Conservation (phyloP, 2,113 vertebrate species). For the Nothocercus julius region DNA sequence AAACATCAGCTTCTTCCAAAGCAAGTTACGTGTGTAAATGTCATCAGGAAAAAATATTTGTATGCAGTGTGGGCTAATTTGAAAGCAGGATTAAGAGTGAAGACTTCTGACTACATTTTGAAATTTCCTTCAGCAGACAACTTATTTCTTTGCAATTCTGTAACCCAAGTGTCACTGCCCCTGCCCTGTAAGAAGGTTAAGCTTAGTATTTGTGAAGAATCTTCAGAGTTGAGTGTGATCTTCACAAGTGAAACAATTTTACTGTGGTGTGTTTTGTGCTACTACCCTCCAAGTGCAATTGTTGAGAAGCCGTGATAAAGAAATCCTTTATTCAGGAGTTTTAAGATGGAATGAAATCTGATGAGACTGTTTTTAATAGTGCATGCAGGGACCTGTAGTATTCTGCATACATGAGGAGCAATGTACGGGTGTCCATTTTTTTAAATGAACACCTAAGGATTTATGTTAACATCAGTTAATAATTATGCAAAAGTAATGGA, state of each 20-base stretch:
- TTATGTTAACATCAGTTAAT: background rate
- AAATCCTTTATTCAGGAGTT: background rate
- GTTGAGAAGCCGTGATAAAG: background rate
- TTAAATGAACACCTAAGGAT: background rate
- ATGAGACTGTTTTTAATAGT: no score
- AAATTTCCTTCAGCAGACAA: background rate
- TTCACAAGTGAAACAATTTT: background rate
- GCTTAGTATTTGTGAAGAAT: background rate
- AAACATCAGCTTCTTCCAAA: background rate
- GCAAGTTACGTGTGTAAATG: background rate
- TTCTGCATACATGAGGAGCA: background rate
- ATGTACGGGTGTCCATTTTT: background rate
- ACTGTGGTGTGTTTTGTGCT: background rate
- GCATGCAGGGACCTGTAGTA: background rate
- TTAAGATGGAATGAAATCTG: background rate
- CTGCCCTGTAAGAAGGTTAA: no score
- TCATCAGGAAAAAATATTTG: background rate
- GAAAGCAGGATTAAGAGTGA: background rate
- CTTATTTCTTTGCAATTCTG: background rate
- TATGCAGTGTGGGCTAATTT: background rate
- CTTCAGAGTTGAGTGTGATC: background rate
- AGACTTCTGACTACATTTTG: background rate
- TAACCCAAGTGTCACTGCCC: background rate
- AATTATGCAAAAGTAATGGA: background rate
- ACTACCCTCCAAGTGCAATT: background rate